phyloP scores from a whole-genome alignment of 2,888 invertebrate genomes.

The Halictus ligatus region DNA sequence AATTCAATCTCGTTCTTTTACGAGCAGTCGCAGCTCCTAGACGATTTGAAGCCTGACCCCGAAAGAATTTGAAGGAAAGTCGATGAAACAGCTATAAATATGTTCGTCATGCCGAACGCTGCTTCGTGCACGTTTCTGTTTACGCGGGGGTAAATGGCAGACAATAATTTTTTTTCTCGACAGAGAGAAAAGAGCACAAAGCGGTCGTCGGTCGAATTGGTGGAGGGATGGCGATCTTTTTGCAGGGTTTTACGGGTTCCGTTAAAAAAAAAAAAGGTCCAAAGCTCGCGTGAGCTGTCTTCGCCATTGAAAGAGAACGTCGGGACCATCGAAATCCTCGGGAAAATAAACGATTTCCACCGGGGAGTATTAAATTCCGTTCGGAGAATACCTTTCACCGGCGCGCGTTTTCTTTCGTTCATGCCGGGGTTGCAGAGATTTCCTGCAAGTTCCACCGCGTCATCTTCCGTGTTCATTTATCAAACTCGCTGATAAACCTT shows the following conservation, averaged over 20 bases:
- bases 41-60: neutral
- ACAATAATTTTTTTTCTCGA: neutral
- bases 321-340: constrained; percentile 13
- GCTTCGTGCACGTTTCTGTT: neutral
- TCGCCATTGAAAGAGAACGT: neutral
- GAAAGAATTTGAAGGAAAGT: neutral
- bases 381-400: constrained; percentile 41
- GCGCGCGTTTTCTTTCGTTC: constrained; percentile 9
- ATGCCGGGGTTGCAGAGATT: constrained; percentile 9
- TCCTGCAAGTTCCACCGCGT: constrained; percentile 3
- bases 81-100: constrained; percentile 7
- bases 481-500: constrained; percentile 41
- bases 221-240: neutral
- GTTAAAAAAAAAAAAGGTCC: constrained; percentile 12
- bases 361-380: constrained; percentile 59
- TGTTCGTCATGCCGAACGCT: neutral
- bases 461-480: constrained; percentile 45
- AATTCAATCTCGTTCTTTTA: constrained; percentile 24
- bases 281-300: neutral
- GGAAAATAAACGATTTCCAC: constrained; percentile 42
- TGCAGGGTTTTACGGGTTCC: neutral
- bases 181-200: neutral
- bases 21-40: constrained; percentile 12
- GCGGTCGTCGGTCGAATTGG: neutral
- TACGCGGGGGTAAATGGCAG: neutral